phyloP scores from a whole-genome alignment of 2,888 invertebrate species.

The Zaprionus bogoriensis region DNA sequence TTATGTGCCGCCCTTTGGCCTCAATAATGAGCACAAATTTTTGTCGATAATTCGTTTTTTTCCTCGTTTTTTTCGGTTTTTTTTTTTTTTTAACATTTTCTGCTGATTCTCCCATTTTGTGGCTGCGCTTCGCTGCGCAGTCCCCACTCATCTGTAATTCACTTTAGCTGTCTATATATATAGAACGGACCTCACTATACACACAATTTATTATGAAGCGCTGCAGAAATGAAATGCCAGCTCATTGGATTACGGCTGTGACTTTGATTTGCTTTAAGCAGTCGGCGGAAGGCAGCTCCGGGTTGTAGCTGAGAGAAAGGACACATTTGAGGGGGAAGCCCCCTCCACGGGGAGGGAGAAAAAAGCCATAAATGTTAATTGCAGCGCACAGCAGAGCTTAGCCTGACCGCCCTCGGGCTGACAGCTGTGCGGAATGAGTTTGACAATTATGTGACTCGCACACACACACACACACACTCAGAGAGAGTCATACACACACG shows the following conservation, averaged over 20 bases:
- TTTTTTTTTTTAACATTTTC: conserved; percentile 8
- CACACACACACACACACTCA: conserved; percentile 7
- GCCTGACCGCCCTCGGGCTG: conserved; percentile 36
- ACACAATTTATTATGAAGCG: conserved; percentile 60
- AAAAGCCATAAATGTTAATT: conserved; percentile 76
- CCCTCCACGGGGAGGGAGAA: conserved; percentile 12
- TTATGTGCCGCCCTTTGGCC: conserved; percentile 65
- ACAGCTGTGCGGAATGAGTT: conserved; percentile 64
- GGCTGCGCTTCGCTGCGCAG: conserved; percentile 54
- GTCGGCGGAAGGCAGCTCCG: conserved; percentile 6
- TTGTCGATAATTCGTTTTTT: conserved; percentile 66
- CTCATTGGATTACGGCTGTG: conserved; percentile 70
- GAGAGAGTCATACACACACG: background rate
- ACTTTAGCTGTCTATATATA: conserved; percentile 65
- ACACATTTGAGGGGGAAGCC: conserved; percentile 8
- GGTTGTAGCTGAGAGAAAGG: too few species aligned
- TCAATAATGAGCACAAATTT: conserved; percentile 74
- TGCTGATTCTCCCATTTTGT: conserved; percentile 23
- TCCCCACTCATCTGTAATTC: conserved; percentile 68
- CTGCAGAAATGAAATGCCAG: conserved; percentile 58
- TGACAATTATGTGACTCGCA: conserved; percentile 67
- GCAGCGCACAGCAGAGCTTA: conserved; percentile 46
- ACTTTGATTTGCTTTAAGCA: conserved; percentile 66
- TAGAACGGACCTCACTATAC: background rate
- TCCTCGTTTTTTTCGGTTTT: background rate